Conservation (phyloP, 2,797 vertebrate genomes). For the Denticeps clupeoides region DNA sequence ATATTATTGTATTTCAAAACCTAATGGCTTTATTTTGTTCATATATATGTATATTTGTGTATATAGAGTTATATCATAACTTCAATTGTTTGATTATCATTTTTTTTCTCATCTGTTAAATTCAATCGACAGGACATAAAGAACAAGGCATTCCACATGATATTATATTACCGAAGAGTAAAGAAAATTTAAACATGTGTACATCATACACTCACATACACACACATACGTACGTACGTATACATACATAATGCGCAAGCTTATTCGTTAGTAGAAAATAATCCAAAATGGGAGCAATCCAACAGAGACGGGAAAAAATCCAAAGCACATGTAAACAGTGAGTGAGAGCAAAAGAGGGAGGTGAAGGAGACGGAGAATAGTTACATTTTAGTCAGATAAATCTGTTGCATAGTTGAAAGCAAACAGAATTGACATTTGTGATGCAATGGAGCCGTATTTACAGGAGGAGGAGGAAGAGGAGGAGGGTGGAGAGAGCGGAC, state of each 20-base stretch:
- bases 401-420: constrained; percentile 71
- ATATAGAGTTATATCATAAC: constrained; percentile 59
- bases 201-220: constrained; percentile 34
- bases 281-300: constrained; percentile 42
- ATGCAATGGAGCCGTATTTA: constrained; percentile 30
- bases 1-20: constrained; percentile 58
- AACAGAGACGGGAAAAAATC: constrained; percentile 38
- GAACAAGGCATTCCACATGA: constrained; percentile 71
- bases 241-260: constrained; percentile 28
- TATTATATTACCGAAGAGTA: constrained; percentile 65
- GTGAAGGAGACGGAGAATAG: constrained; percentile 23
- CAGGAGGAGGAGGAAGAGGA: constrained; percentile 17
- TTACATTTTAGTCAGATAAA: constrained; percentile 39
- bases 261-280: constrained; percentile 39
- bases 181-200: constrained; percentile 44
- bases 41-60: constrained; percentile 43
- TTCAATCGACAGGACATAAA: constrained; percentile 68
- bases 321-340: constrained; percentile 28
- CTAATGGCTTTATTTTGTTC: constrained; percentile 72
- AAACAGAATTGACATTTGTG: constrained; percentile 51
- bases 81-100: constrained; percentile 65
- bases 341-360: constrained; percentile 13
- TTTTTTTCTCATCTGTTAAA: constrained; percentile 63
- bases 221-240: constrained; percentile 15
- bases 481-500: too few species aligned